Evolutionary conservation across 2,113 vertebrate genomes (phyloP).

Genomic region (Halichoeres trimaculatus): DNA sequence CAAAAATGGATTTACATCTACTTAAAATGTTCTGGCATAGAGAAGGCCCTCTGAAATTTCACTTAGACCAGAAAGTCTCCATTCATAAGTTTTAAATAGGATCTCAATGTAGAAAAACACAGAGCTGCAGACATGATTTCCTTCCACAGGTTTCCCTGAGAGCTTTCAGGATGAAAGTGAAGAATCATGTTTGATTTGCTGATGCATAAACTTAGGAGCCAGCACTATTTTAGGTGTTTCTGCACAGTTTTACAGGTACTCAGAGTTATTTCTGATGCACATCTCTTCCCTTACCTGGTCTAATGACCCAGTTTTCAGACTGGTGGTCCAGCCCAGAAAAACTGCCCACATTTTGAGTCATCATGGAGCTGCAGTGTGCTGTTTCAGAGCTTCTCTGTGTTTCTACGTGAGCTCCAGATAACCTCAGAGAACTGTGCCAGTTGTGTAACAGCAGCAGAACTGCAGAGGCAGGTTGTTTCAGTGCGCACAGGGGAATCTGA

Average conservation of each 20-base stretch:
- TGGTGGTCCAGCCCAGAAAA: constrained; percentile 19
- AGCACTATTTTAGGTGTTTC: constrained; percentile 40
- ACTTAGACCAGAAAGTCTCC: no score
- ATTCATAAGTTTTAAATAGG: neutral
- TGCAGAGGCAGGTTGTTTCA: constrained; percentile 54
- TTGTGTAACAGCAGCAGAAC: constrained; percentile 65
- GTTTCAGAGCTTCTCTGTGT: neutral
- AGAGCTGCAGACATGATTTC: neutral
- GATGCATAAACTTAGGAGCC: constrained; percentile 37
- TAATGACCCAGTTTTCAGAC: constrained; percentile 52
- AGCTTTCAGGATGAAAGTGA: constrained; percentile 15
- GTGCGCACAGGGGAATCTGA: constrained; percentile 38
- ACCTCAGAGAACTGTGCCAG: constrained; percentile 59
- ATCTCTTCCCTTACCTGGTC: constrained; percentile 25
- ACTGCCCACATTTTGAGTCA: constrained; percentile 39
- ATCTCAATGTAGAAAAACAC: neutral
- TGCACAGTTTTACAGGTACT: constrained; percentile 6
- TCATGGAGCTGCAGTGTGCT: constrained; percentile 20
- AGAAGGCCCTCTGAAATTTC: no score
- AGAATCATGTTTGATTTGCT: constrained; percentile 40
- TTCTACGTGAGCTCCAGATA: constrained; percentile 30
- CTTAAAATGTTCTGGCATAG: no score
- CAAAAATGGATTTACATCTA: no score
- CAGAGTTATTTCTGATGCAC: neutral
- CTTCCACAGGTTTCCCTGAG: neutral